phyloP scores from a whole-genome alignment of 1,140 invertebrate species.

The Papilio polyxenes region DNA sequence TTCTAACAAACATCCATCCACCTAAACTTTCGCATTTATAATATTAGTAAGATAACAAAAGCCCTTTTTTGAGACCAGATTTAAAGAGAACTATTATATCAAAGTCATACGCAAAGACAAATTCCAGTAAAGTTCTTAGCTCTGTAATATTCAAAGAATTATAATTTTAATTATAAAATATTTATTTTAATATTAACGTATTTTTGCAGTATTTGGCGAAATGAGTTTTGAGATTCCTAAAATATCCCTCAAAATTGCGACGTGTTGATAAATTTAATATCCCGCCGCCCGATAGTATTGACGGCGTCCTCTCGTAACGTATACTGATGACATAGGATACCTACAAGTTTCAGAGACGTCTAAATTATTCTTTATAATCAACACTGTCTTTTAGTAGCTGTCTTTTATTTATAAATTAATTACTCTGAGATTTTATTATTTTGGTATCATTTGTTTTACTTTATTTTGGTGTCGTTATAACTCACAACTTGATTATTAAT shows the following conservation, averaged over 20 bases:
- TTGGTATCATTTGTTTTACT: no score
- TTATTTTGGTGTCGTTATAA: no score
- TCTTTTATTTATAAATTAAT: not conserved
- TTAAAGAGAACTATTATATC: no score
- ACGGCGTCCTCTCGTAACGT: conserved; percentile 4
- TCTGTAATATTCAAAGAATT: no score
- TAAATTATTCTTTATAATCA: not conserved
- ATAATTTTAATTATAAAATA: not conserved
- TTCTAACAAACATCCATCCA: no score
- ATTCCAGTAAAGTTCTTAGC: no score
- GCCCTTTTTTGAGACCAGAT: no score
- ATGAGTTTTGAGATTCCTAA: not conserved
- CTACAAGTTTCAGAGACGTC: not conserved
- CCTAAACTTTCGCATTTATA: no score
- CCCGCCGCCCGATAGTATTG: conserved; percentile 32
- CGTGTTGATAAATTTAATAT: conserved; percentile 38
- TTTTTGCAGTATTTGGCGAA: not conserved
- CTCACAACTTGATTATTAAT: no score
- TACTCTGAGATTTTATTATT: no score
- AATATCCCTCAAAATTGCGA: conserved; percentile 32
- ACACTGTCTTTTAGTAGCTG: not conserved
- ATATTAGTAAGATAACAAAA: no score
- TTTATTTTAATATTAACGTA: not conserved
- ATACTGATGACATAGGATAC: conserved; percentile 17
- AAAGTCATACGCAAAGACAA: no score